A percentile compares a stretch with the other conserved stretches of the same genome.
These are phyloP conservation scores for Astatotilapia flaviijosephi DNA, from an alignment of 2,113 vertebrate species.

Conservation along the genomic window DNA sequence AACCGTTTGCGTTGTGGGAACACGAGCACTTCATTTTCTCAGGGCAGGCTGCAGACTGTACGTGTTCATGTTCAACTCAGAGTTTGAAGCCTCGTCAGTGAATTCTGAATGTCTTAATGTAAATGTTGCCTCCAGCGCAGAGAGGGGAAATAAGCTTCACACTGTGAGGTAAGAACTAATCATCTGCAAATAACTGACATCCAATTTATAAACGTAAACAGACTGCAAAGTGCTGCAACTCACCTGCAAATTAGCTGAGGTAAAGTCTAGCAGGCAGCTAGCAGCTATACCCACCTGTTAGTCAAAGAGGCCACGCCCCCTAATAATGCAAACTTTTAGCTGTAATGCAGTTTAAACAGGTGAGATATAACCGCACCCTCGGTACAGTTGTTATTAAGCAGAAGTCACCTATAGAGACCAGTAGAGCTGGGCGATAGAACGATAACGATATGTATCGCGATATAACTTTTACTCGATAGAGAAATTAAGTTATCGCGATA, in stretches of 20 bases:
- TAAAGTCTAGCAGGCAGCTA: background rate
- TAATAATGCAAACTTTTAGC: accelerated
- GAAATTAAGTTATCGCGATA: too few relatives aligned
- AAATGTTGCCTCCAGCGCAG: accelerated
- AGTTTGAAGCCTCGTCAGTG: background rate
- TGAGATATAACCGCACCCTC: accelerated
- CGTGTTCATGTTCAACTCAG: background rate
- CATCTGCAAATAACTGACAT: background rate
- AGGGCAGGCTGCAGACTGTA: background rate
- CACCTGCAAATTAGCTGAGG: background rate
- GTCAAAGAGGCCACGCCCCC: background rate
- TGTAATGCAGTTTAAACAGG: background rate
- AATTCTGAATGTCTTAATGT: background rate
- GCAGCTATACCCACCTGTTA: background rate
- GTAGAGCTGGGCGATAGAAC: too few relatives aligned
- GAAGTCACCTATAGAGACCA: background rate
- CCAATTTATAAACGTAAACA: background rate
- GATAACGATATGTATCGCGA: too few relatives aligned
- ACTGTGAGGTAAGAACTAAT: background rate
- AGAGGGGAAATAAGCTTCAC: background rate
- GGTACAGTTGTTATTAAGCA: background rate
- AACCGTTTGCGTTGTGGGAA: background rate
- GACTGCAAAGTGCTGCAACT: background rate
- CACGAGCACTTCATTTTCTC: accelerated
- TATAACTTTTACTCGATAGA: too few relatives aligned